phyloP scores from a whole-genome alignment of 2,113 vertebrate species.

The Irena cyanogastra region DNA sequence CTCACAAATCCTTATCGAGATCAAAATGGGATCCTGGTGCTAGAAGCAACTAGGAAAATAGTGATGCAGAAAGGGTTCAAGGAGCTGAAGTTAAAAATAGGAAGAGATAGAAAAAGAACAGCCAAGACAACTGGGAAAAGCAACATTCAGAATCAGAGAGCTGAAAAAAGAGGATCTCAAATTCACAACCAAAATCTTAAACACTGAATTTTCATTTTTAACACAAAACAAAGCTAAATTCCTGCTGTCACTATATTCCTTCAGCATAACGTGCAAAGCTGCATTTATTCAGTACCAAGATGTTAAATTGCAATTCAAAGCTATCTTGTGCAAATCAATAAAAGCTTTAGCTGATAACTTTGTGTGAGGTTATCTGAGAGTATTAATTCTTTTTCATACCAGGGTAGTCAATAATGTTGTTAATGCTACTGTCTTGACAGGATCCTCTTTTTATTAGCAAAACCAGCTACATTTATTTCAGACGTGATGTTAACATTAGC shows the following conservation, averaged over 20 bases:
- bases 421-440: background rate
- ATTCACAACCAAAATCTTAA: background rate
- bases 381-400: conserved; percentile 12
- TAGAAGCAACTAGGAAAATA: background rate
- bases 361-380: background rate
- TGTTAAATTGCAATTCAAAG: conserved; percentile 15
- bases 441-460: conserved; percentile 38
- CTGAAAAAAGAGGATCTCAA: background rate
- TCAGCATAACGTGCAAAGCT: background rate
- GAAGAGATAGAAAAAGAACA: background rate
- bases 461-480: conserved; percentile 7
- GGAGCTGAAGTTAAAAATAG: background rate
- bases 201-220: background rate
- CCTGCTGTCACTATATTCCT: background rate
- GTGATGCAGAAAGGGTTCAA: background rate
- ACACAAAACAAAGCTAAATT: background rate
- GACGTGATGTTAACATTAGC: conserved; percentile 14
- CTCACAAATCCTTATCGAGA: background rate
- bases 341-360: conserved; percentile 26
- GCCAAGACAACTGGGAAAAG: background rate
- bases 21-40: background rate
- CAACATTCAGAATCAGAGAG: background rate
- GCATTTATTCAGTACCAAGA: background rate
- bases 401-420: background rate
- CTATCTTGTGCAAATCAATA: conserved; percentile 39